Base-by-base conservation (phyloP, 2,888 invertebrate genomes). In the Acanthosepion lycidas region DNA sequence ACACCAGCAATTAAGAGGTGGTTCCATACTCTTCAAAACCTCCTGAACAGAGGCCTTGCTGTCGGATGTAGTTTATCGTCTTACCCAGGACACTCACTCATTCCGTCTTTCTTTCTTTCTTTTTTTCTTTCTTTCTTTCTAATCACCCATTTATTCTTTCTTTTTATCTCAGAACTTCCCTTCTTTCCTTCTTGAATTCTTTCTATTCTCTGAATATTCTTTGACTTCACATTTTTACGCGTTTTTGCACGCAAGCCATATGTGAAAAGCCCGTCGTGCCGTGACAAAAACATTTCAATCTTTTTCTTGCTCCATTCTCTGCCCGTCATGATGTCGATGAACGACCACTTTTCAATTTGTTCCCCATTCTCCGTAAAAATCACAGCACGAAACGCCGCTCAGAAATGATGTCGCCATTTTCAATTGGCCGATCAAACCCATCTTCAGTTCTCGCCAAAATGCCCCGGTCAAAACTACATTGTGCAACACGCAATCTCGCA, bases 361-460 rank as follows among this genome's bases (percentile, higher is more conserved):
- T 78, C 78, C 12, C 78, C 78, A 78, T 78, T 78, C 78, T 78
- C 78, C n/a, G 78, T 78, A 78, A 78, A 78, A 78, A 78, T 78
- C 78, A 78, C 78, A n/a, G 15, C 78, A 78, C 78, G 78, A 78
- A 78, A 78, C 78, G 78, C 15, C 78, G 78, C 78, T 78, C 78
- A 78, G 78, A 78, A 78, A 78, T n/a, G 18, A 78, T 33, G 78
- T 78, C 78, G 78, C 78, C 78, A n/a, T 78, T 33, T 78, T 78
- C 78, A n/a, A 78, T 78, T 78, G 78, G 78, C 78, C 78, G 78
- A 78, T 78, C 78, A 78, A 78, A 78, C 78, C n/a, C 78, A 78
- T 78, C 78, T 78, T 78, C 78, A 33, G 78, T 78, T 78, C 78
- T n/a, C 78, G 78, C 78, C 78, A 33, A 78, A 78, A 78, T 78